phyloP scores from a whole-genome alignment of 2,888 invertebrate genomes.

The Tinea semifulvella region DNA sequence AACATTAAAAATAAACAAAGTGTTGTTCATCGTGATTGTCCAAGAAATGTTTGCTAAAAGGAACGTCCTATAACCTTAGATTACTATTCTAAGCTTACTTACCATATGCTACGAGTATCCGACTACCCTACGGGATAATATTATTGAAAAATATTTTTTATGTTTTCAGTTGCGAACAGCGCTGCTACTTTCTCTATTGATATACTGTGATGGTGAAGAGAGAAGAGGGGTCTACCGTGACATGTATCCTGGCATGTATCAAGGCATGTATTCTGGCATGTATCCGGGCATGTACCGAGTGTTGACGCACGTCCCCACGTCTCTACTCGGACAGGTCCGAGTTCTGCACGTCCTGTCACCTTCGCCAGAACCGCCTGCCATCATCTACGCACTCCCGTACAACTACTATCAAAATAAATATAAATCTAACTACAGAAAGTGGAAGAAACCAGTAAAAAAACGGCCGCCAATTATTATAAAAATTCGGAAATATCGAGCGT shows the following conservation, averaged over 20 bases:
- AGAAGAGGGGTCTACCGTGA: neutral
- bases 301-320: slow-evolving; percentile 35
- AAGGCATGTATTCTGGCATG: too few relatives aligned
- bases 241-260: neutral
- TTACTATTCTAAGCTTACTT: too few relatives aligned
- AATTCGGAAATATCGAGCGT: neutral
- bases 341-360: slow-evolving; percentile 36
- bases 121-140: too few relatives aligned
- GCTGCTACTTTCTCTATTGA: neutral
- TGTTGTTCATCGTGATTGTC: too few relatives aligned
- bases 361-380: slow-evolving; percentile 22
- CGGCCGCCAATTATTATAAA: neutral
- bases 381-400: slow-evolving; percentile 15
- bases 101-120: too few relatives aligned
- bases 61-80: too few relatives aligned
- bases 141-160: neutral
- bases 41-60: too few relatives aligned
- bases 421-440: neutral
- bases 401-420: slow-evolving; percentile 8
- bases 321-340: slow-evolving; percentile 42
- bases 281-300: slow-evolving; percentile 23
- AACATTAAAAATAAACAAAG: too few relatives aligned
- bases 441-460: neutral
- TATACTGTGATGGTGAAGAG: neutral
- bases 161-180: slow-evolving; percentile 1